These are phyloP conservation scores for Melanotaenia maccullochi DNA, from an alignment of 2,797 vertebrate genomes.

Conservation along the genomic window DNA sequence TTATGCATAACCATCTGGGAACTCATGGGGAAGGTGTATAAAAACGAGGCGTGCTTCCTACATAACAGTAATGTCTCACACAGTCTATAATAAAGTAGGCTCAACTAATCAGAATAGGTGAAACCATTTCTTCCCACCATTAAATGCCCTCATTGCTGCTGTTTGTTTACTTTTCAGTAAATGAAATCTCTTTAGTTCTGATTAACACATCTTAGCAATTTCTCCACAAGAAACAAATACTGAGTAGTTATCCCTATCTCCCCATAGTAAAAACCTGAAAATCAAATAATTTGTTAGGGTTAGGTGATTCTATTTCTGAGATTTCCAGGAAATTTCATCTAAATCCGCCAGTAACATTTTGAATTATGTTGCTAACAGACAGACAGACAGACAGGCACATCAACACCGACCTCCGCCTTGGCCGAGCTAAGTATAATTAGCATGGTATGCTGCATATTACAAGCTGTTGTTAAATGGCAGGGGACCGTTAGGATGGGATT, in stretches of 20 bases:
- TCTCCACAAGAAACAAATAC: neutral
- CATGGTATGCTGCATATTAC: conserved; percentile 21
- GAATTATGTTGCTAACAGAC: too few species aligned
- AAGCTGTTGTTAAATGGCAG: conserved; percentile 19
- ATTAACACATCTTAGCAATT: neutral
- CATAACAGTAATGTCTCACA: too few species aligned
- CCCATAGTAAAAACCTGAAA: too few species aligned
- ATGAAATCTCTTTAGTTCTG: neutral
- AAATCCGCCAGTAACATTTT: too few species aligned
- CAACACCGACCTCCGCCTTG: too few species aligned
- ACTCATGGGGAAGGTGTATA: neutral
- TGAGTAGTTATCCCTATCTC: neutral
- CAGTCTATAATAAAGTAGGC: neutral
- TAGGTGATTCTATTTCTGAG: too few species aligned
- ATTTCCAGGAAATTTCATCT: too few species aligned
- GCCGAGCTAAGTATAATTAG: conserved; percentile 29
- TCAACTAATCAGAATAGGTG: neutral
- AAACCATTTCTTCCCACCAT: neutral
- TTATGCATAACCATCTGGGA: neutral
- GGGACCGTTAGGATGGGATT: conserved; percentile 46
- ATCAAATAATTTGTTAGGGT: too few species aligned
- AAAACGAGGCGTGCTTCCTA: neutral
- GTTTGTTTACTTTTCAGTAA: neutral
- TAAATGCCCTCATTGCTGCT: neutral
- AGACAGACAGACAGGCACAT: too few species aligned